Conservation (phyloP, 1,140 invertebrate genomes). For the Coenobita brevimanus region DNA sequence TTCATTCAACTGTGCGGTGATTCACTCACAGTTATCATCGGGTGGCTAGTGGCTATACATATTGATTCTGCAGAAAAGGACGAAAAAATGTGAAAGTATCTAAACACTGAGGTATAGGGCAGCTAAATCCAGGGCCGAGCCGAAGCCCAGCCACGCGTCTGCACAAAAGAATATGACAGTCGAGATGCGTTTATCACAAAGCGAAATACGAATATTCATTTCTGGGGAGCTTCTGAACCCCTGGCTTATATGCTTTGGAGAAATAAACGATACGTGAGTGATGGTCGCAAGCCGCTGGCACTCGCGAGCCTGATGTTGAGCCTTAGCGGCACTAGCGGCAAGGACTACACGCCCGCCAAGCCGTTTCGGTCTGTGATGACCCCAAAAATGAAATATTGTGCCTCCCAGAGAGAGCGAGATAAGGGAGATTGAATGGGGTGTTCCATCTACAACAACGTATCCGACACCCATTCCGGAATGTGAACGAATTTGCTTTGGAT, state of each 20-base stretch:
- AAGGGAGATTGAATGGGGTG: slow-evolving; percentile 69
- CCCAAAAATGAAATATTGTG: slow-evolving; percentile 68
- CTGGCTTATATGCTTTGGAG: slow-evolving; percentile 69
- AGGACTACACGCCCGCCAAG: slow-evolving; percentile 18
- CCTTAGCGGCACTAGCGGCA: slow-evolving; percentile 32
- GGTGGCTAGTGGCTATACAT: slow-evolving; percentile 53
- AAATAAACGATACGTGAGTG: slow-evolving; percentile 68
- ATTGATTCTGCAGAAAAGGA: slow-evolving; percentile 48
- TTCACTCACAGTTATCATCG: slow-evolving; percentile 54
- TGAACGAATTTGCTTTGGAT: slow-evolving; percentile 66
- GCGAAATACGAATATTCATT: slow-evolving; percentile 69
- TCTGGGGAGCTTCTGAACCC: slow-evolving; percentile 68
- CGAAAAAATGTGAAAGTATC: slow-evolving; percentile 61
- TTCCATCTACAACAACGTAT: slow-evolving; percentile 66
- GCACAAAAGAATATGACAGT: slow-evolving; percentile 69
- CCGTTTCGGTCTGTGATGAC: slow-evolving; percentile 63
- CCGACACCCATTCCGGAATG: slow-evolving; percentile 67
- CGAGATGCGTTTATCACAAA: slow-evolving; percentile 68
- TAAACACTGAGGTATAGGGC: slow-evolving; percentile 51
- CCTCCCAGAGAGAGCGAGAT: slow-evolving; percentile 67
- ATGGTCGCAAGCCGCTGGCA: slow-evolving; percentile 60
- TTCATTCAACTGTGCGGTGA: slow-evolving; percentile 61
- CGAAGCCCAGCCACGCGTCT: slow-evolving; percentile 67
- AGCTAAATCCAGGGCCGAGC: slow-evolving; percentile 62
- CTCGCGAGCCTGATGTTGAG: slow-evolving; percentile 38